A percentile compares a stretch with the other conserved stretches of the same genome.
phyloP scores from a whole-genome alignment of 2,797 vertebrate species.

The Syngnathus rostellatus region DNA sequence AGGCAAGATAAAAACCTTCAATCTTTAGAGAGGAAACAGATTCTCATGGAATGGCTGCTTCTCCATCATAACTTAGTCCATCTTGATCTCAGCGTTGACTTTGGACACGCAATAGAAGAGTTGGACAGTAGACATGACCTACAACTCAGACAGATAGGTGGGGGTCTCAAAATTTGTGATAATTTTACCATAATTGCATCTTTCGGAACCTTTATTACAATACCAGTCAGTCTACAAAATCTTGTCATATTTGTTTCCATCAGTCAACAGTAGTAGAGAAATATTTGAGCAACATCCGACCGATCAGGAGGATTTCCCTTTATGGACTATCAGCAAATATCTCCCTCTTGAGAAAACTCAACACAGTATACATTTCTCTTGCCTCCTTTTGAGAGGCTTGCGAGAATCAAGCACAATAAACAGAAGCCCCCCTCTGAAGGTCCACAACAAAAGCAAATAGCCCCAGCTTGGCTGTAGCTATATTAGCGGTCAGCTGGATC shows the following conservation, averaged over 20 bases:
- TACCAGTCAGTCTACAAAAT: background rate
- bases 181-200: conserved; percentile 1
- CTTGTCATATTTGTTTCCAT: background rate
- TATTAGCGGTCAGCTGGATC: conserved; percentile 64
- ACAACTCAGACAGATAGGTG: background rate
- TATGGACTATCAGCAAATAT: conserved; percentile 41
- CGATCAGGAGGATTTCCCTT: conserved; percentile 31
- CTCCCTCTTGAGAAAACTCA: conserved; percentile 46
- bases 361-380: conserved; percentile 30
- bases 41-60: conserved; percentile 32
- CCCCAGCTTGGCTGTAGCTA: conserved; percentile 38
- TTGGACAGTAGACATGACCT: conserved; percentile 18
- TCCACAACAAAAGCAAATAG: conserved; percentile 63
- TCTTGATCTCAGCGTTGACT: conserved; percentile 4
- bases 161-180: background rate
- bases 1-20: conserved; percentile 19
- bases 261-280: background rate
- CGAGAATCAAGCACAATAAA: conserved; percentile 61
- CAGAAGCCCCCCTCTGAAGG: conserved; percentile 39
- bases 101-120: conserved; percentile 25
- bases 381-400: conserved; percentile 38
- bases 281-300: conserved; percentile 9
- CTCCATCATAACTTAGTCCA: background rate
- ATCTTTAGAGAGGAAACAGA: conserved; percentile 36
- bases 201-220: background rate